phyloP scores from a whole-genome alignment of 2,888 invertebrate species.

The Nematopogon swammerdamellus region DNA sequence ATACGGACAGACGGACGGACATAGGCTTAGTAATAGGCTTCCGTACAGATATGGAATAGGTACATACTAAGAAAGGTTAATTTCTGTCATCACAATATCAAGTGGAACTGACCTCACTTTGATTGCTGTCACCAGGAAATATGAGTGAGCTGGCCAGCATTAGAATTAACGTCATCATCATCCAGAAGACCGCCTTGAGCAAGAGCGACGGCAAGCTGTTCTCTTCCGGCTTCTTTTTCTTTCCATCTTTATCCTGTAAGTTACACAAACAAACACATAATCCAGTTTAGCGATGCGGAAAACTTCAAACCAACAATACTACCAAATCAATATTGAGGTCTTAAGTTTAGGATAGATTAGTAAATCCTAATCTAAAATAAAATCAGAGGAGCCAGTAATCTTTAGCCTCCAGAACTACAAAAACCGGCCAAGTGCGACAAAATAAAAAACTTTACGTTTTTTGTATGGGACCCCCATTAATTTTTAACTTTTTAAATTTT shows the following conservation, averaged over 20 bases:
- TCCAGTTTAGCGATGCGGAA: too few species aligned
- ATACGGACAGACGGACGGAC: too few species aligned
- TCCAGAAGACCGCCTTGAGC: constrained; percentile 77
- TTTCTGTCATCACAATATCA: too few species aligned
- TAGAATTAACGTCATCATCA: constrained; percentile 71
- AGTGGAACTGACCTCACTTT: constrained; percentile 61
- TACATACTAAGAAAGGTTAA: too few species aligned
- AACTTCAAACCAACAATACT: constrained; percentile 2
- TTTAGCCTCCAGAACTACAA: too few species aligned
- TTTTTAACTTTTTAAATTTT: too few species aligned
- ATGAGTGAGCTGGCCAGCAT: constrained; percentile 69
- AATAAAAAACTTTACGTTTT: too few species aligned
- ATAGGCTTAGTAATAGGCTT: too few species aligned
- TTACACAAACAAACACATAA: background rate
- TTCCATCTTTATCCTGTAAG: constrained; percentile 30
- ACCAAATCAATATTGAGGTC: background rate
- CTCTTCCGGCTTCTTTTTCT: constrained; percentile 58
- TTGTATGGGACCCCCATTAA: too few species aligned
- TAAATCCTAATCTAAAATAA: background rate
- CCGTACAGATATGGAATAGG: too few species aligned
- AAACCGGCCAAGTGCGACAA: too few species aligned
- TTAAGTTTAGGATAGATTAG: background rate
- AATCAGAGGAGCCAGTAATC: background rate
- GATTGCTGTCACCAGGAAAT: constrained; percentile 64
- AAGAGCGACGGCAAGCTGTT: constrained; percentile 69